Percentiles rank a stretch among this genome's conserved stretches.
phyloP scores from a whole-genome alignment of 2,113 vertebrate species.

The Pithys albifrons region DNA sequence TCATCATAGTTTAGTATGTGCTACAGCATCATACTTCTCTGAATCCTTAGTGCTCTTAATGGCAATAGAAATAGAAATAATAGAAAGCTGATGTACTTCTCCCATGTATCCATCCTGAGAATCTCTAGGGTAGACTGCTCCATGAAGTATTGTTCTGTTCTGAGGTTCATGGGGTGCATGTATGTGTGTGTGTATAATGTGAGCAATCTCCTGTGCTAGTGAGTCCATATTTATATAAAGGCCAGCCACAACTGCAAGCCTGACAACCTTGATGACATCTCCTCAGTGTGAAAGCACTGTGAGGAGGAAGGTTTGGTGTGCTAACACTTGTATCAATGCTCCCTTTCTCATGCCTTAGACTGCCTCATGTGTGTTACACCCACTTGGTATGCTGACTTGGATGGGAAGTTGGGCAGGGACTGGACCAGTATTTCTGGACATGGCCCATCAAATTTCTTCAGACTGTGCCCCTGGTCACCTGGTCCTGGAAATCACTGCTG shows the following conservation, averaged over 20 bases:
- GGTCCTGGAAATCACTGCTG: neutral
- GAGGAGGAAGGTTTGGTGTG: neutral
- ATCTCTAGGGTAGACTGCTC: neutral
- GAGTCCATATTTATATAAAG: neutral
- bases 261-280: neutral
- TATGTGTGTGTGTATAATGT: neutral
- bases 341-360: neutral
- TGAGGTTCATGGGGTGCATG: neutral
- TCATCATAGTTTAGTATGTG: neutral
- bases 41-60: neutral
- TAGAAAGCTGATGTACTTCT: neutral
- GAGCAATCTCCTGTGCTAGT: neutral
- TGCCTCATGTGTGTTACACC: neutral
- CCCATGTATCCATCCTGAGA: accelerated
- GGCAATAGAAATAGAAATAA: neutral
- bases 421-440: neutral
- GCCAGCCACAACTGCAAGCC: neutral
- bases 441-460: neutral
- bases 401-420: neutral
- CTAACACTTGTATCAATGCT: neutral
- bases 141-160: neutral
- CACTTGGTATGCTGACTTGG: neutral
- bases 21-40: neutral
- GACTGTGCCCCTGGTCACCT: neutral
- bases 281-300: neutral